Base-by-base conservation (phyloP, 2,888 invertebrate species). In the Dorcus hopei region DNA sequence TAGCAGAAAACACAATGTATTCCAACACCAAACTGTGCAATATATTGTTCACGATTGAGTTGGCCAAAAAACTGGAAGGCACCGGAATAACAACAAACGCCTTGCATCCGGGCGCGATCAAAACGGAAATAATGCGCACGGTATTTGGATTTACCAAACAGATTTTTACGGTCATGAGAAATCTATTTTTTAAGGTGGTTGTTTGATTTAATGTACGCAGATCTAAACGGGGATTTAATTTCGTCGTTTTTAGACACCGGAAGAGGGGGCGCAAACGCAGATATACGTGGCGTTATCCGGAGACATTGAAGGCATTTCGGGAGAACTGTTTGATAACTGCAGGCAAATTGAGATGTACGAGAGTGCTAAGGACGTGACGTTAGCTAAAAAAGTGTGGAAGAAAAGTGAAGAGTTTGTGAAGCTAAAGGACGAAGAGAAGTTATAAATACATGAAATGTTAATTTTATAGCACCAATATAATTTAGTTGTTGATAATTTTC, bases 241-340 rank as follows among this genome's bases (percentile, higher is more conserved):
- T 16, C n/a, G 11, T 19, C 5, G 16, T 43, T 14, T 14, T 3
- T n/a, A 43, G 43, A 43, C 11, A 8, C 7, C 9, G 7, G 43
- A 43, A 43, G 43, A 43, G 16, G 43, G 43, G 8, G 43, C 43
- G 76, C 93, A 93, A 76, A 93, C 93, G 0, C 81, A 87, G 0
- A 84, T 93, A 16, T 86, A 90, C 76, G 76, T 91, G 66, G 89
- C 93, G 0, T 85, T 89, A 0, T 87, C 92, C 9, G 89, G 91
- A 56, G 87, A 87, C 58, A 76, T 92, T n/a, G 82, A 83, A 60
- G 85, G 84, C 50, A 82, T 88, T 0, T 83, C 80, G 23, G 93
- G 93, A 45, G 89, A 90, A 79, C 92, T 93, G 71, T 93, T 86
- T 70, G 84, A 87, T 64, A 93, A 94, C 71, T 93, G 93, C 72